Evolutionary conservation across 2,113 vertebrate species (phyloP).

Genomic region (Scophthalmus maximus): DNA sequence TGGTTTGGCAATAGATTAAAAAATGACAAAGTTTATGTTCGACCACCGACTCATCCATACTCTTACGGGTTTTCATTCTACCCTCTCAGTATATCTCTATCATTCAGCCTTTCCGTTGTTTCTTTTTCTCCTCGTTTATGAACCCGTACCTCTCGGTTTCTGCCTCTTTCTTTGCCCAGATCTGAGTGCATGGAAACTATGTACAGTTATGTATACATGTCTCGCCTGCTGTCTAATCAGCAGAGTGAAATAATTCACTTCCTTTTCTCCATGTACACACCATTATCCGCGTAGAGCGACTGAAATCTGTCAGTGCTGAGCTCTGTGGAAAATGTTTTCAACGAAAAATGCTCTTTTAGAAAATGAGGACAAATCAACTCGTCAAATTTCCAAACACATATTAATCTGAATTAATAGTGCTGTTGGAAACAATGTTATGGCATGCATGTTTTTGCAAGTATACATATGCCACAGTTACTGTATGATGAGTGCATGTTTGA

Average conservation of each 20-base stretch:
- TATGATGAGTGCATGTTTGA: constrained; percentile 20
- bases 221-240: constrained; percentile 58
- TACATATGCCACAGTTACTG: constrained; percentile 21
- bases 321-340: constrained; percentile 56
- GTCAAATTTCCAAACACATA: constrained; percentile 62
- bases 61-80: constrained; percentile 13
- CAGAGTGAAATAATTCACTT: constrained; percentile 41
- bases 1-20: no score
- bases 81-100: constrained; percentile 1
- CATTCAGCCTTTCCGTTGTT: constrained; percentile 7
- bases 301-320: constrained; percentile 56
- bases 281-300: constrained; percentile 27
- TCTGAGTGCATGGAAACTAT: constrained; percentile 62
- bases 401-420: constrained; percentile 67
- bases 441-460: constrained; percentile 33
- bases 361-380: constrained; percentile 53
- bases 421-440: constrained; percentile 46
- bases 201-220: constrained; percentile 56
- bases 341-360: constrained; percentile 43
- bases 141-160: constrained; percentile 1
- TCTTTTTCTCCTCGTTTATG: not conserved
- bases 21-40: no score
- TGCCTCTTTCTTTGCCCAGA: constrained; percentile 35
- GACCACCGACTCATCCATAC: no score
- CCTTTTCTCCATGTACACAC: constrained; percentile 6